Evolutionary conservation across 1,140 invertebrate species (phyloP), one percentile per base, ranked within the genome.

Genomic region (Xylocopa sonorina): DNA sequence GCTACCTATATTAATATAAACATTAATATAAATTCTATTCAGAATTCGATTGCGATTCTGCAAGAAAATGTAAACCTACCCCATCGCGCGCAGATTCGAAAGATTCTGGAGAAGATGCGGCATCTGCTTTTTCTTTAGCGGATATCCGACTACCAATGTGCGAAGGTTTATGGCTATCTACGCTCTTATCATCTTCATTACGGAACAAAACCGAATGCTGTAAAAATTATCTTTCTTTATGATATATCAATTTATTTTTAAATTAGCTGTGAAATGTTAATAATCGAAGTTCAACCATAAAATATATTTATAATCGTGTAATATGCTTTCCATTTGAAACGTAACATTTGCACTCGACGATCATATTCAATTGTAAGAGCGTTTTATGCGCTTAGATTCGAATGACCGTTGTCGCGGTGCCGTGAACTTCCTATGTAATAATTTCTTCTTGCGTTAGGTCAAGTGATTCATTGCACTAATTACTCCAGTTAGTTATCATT

Each of bases 31-130:
- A n/a, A 50, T 64, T 16, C 4, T 29, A 34, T 62, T 34, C 12
- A 5, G 12, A 62, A 60, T 5, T 34, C 27, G 29, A 46, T 32
- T 29, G 0, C 16, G 14, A 12, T 18, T 10, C 34, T 4, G 5
- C 9, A 27, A 41, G 18, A 41, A 41, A 38, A 6, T 55, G 18
- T 68, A 6, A 84, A 87, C 89, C 93, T 90, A 97, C 96, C 92
- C 97, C 96, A 93, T 98, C 97, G 92, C 98, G 96, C 0, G 98
- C 98, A 1, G 98, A 99, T 38, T 98, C 97, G 93, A 98, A 99
- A 48, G 97, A 98, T 90, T 99, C 98, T 0, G 97, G 96, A 1
- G 97, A 97, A 78, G 97, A 97, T 0, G 94, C 92, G 6, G 91
- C 91, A 43, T 93, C 91, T 1, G 87, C 81, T 84, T 91, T 91